Conservation (phyloP, 1,140 invertebrate species). For the Holcopasites calliopsidis region DNA sequence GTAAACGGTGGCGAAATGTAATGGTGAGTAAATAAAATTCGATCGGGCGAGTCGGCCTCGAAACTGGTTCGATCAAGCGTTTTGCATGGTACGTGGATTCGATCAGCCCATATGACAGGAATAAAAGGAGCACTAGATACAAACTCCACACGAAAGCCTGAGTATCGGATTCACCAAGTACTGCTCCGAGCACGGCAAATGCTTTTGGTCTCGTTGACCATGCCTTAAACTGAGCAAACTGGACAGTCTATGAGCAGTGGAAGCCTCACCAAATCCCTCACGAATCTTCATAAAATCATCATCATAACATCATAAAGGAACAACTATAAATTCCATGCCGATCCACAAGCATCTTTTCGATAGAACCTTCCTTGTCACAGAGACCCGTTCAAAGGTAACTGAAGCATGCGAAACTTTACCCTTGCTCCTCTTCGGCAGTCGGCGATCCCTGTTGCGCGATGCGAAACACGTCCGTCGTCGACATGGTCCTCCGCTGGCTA, state of each 20-base stretch:
- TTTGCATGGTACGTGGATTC: neutral
- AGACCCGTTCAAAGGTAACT: too few relatives aligned
- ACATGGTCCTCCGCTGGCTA: constrained; percentile 62
- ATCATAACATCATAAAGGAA: too few relatives aligned
- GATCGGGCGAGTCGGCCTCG: neutral
- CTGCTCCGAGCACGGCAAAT: too few relatives aligned
- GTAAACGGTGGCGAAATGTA: constrained; percentile 8
- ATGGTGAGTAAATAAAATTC: constrained; percentile 15
- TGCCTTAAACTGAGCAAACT: too few relatives aligned
- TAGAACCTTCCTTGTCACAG: too few relatives aligned
- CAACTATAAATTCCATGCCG: too few relatives aligned
- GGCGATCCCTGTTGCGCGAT: constrained; percentile 61
- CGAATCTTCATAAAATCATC: too few relatives aligned
- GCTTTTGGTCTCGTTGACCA: neutral
- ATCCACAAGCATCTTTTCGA: too few relatives aligned
- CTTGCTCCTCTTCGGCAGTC: constrained; percentile 64
- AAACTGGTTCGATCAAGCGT: neutral
- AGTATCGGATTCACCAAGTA: too few relatives aligned
- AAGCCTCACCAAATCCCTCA: too few relatives aligned
- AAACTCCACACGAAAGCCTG: neutral
- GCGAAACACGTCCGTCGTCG: constrained; percentile 67
- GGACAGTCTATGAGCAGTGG: too few relatives aligned
- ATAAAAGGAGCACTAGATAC: neutral
- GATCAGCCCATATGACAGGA: neutral
- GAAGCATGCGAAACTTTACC: constrained; percentile 56